Evolutionary conservation across 2,113 vertebrate genomes (phyloP).

Genomic region (Festucalex cinctus): DNA sequence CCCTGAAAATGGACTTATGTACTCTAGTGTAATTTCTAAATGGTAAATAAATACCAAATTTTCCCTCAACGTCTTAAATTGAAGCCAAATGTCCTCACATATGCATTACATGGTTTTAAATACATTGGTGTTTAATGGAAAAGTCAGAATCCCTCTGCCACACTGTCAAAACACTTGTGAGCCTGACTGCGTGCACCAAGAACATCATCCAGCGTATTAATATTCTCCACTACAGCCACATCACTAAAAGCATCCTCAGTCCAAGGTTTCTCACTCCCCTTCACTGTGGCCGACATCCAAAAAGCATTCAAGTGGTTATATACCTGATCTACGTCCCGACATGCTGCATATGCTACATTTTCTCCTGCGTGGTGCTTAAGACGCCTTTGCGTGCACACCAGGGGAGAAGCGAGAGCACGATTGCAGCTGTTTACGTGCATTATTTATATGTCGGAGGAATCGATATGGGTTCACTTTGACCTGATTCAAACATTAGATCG

Average conservation of each 20-base stretch:
- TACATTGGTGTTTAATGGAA: too few species aligned
- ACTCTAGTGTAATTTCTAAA: too few species aligned
- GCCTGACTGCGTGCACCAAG: not conserved
- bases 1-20: too few species aligned
- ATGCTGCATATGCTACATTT: not conserved
- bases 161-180: not conserved
- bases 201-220: conserved; percentile 1
- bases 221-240: conserved; percentile 2
- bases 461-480: conserved; percentile 10
- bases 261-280: conserved; percentile 5
- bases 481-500: conserved; percentile 21
- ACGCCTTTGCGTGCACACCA: not conserved
- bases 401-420: not conserved
- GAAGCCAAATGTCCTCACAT: too few species aligned
- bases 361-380: not conserved
- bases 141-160: too few species aligned
- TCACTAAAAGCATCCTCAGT: not conserved
- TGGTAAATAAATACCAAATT: too few species aligned
- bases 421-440: conserved; percentile 9
- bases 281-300: conserved; percentile 1
- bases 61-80: too few species aligned
- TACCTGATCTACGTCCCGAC: not conserved
- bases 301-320: conserved; percentile 2
- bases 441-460: conserved; percentile 26
- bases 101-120: too few species aligned